Conservation (phyloP, 2,797 vertebrate genomes). For the Tiaroga cobitis region DNA sequence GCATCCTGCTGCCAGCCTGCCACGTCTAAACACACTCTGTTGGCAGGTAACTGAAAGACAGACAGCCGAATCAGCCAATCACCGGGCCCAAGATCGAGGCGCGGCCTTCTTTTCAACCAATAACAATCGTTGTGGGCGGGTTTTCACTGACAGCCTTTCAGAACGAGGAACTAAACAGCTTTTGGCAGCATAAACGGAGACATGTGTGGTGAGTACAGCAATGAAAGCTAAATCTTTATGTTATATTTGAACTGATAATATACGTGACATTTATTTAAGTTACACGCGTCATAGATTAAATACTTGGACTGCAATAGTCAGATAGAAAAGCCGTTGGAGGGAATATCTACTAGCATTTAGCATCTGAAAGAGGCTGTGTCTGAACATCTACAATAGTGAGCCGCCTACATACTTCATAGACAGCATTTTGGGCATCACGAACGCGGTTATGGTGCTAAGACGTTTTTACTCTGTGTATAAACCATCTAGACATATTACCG, state of each 20-base stretch:
- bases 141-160: constrained; percentile 60
- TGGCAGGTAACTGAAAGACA: constrained; percentile 46
- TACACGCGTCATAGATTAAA: not conserved
- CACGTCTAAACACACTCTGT: constrained; percentile 75
- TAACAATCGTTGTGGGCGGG: constrained; percentile 53
- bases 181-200: constrained; percentile 63
- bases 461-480: not conserved
- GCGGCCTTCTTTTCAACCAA: constrained; percentile 47
- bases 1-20: constrained; percentile 75
- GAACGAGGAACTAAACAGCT: constrained; percentile 58
- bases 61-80: constrained; percentile 69
- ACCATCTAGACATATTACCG: not conserved
- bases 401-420: not conserved
- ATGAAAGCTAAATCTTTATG: not conserved
- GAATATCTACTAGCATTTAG: constrained; percentile 32
- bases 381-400: not conserved
- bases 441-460: not conserved
- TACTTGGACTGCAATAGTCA: not conserved
- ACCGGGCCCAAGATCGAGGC: constrained; percentile 24
- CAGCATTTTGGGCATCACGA: not conserved
- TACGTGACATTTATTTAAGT: not conserved
- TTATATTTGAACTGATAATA: not conserved
- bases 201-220: constrained; percentile 82
- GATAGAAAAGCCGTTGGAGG: not conserved
- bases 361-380: constrained; percentile 19